Conservation (phyloP, 2,113 vertebrate species). For the Podarcis muralis region DNA sequence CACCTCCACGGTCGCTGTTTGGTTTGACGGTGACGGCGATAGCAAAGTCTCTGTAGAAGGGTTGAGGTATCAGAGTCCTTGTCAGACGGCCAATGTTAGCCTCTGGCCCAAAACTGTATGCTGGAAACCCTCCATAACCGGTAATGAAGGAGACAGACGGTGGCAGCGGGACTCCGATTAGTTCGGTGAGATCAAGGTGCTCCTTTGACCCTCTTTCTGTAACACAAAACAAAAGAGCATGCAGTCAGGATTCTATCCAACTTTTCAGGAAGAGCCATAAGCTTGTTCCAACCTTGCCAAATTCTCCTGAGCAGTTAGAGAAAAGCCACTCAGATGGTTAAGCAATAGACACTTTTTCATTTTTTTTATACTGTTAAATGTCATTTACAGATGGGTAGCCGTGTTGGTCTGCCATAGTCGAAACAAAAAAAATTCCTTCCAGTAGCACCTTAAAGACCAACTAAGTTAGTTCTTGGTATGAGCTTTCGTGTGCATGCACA, state of each 20-base stretch:
- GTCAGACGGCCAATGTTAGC: conserved; percentile 92
- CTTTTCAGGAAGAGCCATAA: not conserved
- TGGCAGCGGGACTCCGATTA: conserved; percentile 96
- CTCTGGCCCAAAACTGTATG: conserved; percentile 88
- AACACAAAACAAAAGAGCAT: conserved; percentile 18
- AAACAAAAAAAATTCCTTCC: too few species aligned
- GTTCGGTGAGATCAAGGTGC: conserved; percentile 87
- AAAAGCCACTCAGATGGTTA: not conserved
- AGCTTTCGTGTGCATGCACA: too few species aligned
- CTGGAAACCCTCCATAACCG: conserved; percentile 91
- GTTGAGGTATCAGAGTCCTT: conserved; percentile 83
- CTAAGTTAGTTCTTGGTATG: too few species aligned
- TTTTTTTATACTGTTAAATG: not conserved
- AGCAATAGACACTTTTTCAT: not conserved
- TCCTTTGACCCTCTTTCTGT: conserved; percentile 78
- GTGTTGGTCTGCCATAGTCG: too few species aligned
- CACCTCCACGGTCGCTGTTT: conserved; percentile 79
- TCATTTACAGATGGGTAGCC: too few species aligned
- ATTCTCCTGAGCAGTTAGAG: not conserved
- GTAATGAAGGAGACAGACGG: conserved; percentile 91
- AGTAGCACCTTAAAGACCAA: too few species aligned
- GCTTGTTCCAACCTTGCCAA: too few species aligned
- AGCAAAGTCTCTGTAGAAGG: conserved; percentile 88
- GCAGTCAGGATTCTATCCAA: not conserved
- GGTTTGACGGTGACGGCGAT: conserved; percentile 84